phyloP scores from a whole-genome alignment of 2,888 invertebrate genomes.

The Synergus japonicus region DNA sequence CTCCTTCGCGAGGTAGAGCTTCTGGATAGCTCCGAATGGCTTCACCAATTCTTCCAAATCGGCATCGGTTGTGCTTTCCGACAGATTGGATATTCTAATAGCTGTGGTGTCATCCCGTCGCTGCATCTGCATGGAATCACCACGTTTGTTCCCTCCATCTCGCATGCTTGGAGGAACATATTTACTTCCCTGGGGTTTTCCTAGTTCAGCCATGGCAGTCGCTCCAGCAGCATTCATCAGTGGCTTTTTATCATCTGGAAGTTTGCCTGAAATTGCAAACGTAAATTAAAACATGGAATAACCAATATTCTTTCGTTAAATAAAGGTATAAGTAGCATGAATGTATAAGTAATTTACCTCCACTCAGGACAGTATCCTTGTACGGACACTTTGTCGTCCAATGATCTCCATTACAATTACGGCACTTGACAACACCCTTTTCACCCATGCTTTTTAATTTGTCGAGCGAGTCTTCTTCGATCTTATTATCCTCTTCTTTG shows the following conservation, averaged over 20 bases:
- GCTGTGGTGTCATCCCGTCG: conserved; percentile 92
- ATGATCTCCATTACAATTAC: conserved; percentile 96
- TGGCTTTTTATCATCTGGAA: conserved; percentile 76
- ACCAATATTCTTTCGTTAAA: background rate
- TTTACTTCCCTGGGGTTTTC: conserved; percentile 81
- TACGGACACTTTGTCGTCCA: conserved; percentile 99
- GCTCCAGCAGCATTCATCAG: conserved; percentile 59
- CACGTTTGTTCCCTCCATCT: conserved; percentile 88
- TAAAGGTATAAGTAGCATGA: too few relatives aligned
- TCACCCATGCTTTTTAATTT: conserved; percentile 85
- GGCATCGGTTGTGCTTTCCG: conserved; percentile 95
- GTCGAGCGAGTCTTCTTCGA: conserved; percentile 90
- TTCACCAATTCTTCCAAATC: conserved; percentile 98
- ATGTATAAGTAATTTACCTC: conserved; percentile 51
- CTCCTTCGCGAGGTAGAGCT: conserved; percentile 97
- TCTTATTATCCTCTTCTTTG: conserved; percentile 92
- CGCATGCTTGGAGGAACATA: conserved; percentile 94
- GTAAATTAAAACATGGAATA: conserved; percentile 20
- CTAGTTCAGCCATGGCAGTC: conserved; percentile 62
- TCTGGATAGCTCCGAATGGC: conserved; percentile 94
- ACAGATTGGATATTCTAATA: conserved; percentile 97
- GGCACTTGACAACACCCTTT: conserved; percentile 89
- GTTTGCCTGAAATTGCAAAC: conserved; percentile 63
- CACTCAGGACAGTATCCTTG: conserved; percentile 90
- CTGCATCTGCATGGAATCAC: conserved; percentile 83